phyloP scores from a whole-genome alignment of 2,113 vertebrate genomes.

The Apodemus sylvaticus region DNA sequence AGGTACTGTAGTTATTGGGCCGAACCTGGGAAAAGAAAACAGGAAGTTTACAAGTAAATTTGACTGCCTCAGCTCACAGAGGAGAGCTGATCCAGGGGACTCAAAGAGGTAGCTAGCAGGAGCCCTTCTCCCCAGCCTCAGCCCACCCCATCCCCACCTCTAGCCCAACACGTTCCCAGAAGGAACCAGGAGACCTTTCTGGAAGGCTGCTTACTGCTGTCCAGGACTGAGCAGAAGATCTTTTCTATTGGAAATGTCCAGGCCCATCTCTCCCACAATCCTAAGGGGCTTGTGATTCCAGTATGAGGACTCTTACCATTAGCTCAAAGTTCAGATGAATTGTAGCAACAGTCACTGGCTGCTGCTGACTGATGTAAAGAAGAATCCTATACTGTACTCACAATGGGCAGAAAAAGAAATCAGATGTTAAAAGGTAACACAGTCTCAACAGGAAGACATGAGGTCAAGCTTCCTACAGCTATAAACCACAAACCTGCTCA shows the following conservation, averaged over 20 bases:
- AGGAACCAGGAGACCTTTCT: background rate
- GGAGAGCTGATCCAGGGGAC: background rate
- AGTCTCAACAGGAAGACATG: background rate
- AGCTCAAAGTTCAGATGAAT: constrained; percentile 93
- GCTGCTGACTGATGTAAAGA: constrained; percentile 96
- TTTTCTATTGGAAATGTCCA: background rate
- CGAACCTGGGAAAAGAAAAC: constrained; percentile 88
- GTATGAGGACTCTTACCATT: constrained; percentile 87
- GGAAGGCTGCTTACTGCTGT: background rate
- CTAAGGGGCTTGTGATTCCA: constrained; percentile 24
- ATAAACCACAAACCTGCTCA: background rate
- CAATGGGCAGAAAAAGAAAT: background rate
- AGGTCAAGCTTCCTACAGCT: background rate
- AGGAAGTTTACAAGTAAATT: background rate
- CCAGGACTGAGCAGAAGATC: background rate
- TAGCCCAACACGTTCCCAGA: background rate
- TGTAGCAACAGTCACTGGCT: constrained; percentile 90
- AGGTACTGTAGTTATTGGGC: constrained; percentile 94
- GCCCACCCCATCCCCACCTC: background rate
- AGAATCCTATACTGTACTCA: constrained; percentile 95
- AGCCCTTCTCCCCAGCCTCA: background rate
- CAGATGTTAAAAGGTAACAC: constrained; percentile 59
- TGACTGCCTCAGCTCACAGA: background rate
- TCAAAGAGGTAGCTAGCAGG: background rate
- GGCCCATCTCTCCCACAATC: background rate